Evolutionary conservation across 1,140 invertebrate genomes (phyloP).

Genomic region (Grapholita molesta): DNA sequence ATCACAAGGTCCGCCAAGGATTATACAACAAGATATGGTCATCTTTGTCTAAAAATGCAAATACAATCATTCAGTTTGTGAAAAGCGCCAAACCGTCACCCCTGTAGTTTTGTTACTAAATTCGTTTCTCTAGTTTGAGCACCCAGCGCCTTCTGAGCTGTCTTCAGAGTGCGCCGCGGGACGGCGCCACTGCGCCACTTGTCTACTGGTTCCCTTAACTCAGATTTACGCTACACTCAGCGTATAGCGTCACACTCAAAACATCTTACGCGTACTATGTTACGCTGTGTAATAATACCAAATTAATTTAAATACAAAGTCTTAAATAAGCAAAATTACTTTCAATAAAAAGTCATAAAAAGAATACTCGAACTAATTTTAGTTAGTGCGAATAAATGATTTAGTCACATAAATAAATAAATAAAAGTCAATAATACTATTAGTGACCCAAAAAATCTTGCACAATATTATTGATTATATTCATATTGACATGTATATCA

Average conservation of each 20-base stretch:
- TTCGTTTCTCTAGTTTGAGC: conserved; percentile 46
- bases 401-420: too few relatives aligned
- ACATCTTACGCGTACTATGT: neutral
- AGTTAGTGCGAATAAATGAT: neutral
- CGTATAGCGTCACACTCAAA: neutral
- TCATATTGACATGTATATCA: too few relatives aligned
- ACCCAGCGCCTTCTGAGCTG: conserved; percentile 21
- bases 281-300: neutral
- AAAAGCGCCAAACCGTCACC: conserved; percentile 11
- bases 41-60: too few relatives aligned
- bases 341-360: neutral
- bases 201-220: neutral
- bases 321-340: neutral
- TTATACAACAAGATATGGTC: too few relatives aligned
- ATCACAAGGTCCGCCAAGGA: too few relatives aligned
- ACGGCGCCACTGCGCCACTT: neutral
- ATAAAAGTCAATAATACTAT: too few relatives aligned
- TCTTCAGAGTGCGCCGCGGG: conserved; percentile 43
- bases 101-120: conserved; percentile 36
- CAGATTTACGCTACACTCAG: neutral
- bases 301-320: neutral
- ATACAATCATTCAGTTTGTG: neutral
- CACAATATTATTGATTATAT: too few relatives aligned
- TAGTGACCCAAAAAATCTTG: too few relatives aligned
- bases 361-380: neutral